A percentile compares a stretch with the other conserved stretches of the same genome.
Evolutionary conservation across 2,113 vertebrate species (phyloP).

Genomic region (Laticauda colubrina): DNA sequence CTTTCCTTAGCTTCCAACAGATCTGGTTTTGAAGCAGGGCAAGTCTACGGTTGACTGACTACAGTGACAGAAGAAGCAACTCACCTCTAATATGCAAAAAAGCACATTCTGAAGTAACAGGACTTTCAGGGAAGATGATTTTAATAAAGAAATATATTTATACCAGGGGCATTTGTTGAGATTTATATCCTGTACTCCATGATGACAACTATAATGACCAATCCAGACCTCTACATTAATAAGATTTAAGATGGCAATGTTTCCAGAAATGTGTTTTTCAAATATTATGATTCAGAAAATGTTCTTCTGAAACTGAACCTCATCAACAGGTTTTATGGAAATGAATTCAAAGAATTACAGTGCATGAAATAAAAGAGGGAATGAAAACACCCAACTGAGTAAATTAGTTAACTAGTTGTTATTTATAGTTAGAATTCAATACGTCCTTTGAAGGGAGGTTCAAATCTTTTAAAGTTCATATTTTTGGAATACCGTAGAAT

Average conservation of each 20-base stretch:
- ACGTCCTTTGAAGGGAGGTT: slow-evolving; percentile 19
- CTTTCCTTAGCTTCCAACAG: slow-evolving; percentile 22
- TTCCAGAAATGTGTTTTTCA: slow-evolving; percentile 78
- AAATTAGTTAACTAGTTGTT: slow-evolving; percentile 66
- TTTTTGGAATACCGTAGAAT: slow-evolving; percentile 52
- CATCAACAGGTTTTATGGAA: slow-evolving; percentile 71
- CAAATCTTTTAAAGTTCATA: slow-evolving; percentile 55
- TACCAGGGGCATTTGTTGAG: slow-evolving; percentile 65
- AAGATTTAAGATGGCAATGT: slow-evolving; percentile 75
- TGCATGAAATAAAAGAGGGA: slow-evolving; percentile 39
- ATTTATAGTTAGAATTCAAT: slow-evolving; percentile 35
- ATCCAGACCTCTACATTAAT: slow-evolving; percentile 74
- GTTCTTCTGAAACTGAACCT: slow-evolving; percentile 71
- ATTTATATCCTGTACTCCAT: slow-evolving; percentile 75
- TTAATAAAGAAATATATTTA: slow-evolving; percentile 76
- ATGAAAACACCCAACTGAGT: slow-evolving; percentile 38
- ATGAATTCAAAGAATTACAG: slow-evolving; percentile 69
- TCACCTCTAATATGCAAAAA: slow-evolving; percentile 51
- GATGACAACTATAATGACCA: slow-evolving; percentile 79
- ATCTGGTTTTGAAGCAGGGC: slow-evolving; percentile 47
- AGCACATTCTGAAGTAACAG: slow-evolving; percentile 68
- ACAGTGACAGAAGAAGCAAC: slow-evolving; percentile 48
- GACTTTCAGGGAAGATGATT: slow-evolving; percentile 70
- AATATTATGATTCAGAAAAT: slow-evolving; percentile 76
- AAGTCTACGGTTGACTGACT: slow-evolving; percentile 46